Percentiles rank a stretch among this genome's conserved stretches.
phyloP scores from a whole-genome alignment of 2,888 invertebrate genomes.

The Meiosimyza decipiens region DNA sequence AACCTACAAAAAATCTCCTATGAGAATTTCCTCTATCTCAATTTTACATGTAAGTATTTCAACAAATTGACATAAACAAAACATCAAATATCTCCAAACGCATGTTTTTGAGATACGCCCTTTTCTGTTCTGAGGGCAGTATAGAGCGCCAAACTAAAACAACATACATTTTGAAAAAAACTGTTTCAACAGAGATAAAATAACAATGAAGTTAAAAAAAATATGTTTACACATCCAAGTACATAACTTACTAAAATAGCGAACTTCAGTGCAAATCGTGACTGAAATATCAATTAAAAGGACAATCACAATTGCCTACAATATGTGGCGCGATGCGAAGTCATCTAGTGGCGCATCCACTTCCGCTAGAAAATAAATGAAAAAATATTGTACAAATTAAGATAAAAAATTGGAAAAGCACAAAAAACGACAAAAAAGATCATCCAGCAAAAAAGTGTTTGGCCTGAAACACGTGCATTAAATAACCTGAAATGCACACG shows the following conservation, averaged over 20 bases:
- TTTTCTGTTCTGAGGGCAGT: no score
- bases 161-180: background rate
- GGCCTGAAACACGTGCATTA: slow-evolving; percentile 55
- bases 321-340: slow-evolving; percentile 16
- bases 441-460: background rate
- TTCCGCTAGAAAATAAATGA: background rate
- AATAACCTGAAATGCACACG: slow-evolving; percentile 50
- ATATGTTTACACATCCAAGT: background rate
- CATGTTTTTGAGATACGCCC: no score
- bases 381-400: background rate
- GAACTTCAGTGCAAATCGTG: slow-evolving; percentile 37
- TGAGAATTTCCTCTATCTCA: no score
- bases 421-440: background rate
- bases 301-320: slow-evolving; percentile 20
- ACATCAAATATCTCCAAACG: no score
- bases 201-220: background rate
- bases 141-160: slow-evolving; percentile 28
- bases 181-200: background rate
- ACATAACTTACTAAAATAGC: slow-evolving; percentile 21
- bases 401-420: slow-evolving; percentile 14
- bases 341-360: background rate
- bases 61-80: no score
- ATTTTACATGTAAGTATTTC: no score
- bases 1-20: no score
- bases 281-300: slow-evolving; percentile 38